Conservation (phyloP, 1,140 invertebrate genomes). For the Diorhabda elongata region DNA sequence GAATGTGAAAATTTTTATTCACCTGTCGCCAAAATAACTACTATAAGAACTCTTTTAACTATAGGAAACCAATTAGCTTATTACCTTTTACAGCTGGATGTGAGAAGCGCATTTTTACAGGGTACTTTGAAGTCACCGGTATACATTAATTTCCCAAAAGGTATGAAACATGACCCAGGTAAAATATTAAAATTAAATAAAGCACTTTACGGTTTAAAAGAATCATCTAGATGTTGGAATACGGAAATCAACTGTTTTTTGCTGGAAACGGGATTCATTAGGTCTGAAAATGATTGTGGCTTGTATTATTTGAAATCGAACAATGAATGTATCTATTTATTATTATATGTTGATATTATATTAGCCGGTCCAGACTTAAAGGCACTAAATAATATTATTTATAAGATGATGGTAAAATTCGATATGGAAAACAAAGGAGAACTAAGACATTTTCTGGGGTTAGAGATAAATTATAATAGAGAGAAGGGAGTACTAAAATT, state of each 20-base stretch:
- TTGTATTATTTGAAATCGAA: conserved; percentile 13
- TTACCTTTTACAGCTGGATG: conserved; percentile 10
- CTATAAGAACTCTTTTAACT: conserved; percentile 7
- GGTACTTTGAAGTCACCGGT: background rate
- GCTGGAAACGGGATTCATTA: conserved; percentile 16
- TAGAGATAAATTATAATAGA: conserved; percentile 25
- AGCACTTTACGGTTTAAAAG: conserved; percentile 20
- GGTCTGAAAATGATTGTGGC: conserved; percentile 17
- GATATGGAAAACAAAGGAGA: conserved; percentile 25
- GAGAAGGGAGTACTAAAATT: conserved; percentile 22
- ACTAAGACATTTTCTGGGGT: conserved; percentile 24
- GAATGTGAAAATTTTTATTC: conserved; percentile 22
- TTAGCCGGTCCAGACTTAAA: conserved; percentile 14
- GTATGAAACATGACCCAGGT: no score
- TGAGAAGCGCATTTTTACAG: conserved; percentile 4
- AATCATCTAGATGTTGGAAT: background rate
- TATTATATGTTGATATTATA: conserved; percentile 28
- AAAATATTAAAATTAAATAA: conserved; percentile 5
- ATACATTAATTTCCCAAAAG: no score
- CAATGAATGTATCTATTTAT: conserved; percentile 19
- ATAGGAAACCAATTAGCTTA: conserved; percentile 11
- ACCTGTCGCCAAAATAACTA: conserved; percentile 10
- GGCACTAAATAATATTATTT: conserved; percentile 10
- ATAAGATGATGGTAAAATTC: conserved; percentile 23
- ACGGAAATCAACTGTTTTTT: conserved; percentile 19